These are phyloP conservation scores for Tetropium fuscum DNA, from an alignment of 2,888 invertebrate genomes.

Conservation along the genomic window DNA sequence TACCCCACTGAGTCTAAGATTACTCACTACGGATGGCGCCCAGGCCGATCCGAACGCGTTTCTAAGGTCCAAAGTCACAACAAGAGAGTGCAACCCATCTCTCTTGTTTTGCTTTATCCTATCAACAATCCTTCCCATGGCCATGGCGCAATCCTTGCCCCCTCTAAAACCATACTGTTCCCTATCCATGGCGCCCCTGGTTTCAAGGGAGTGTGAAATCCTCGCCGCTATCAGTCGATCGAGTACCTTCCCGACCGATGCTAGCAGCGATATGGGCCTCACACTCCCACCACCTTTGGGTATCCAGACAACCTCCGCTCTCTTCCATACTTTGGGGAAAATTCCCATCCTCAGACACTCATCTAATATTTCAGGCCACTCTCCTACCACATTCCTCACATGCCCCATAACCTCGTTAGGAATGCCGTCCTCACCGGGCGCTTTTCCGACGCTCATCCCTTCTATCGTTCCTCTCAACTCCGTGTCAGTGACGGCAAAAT, in stretches of 20 bases:
- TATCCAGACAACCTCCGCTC: neutral
- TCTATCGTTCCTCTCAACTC: neutral
- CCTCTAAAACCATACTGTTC: too few species aligned
- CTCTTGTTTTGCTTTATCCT: neutral
- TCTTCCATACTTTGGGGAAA: neutral
- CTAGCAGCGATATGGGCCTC: too few species aligned
- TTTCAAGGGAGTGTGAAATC: too few species aligned
- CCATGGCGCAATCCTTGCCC: neutral
- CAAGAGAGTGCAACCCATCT: neutral
- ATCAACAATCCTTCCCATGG: neutral
- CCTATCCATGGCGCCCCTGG: too few species aligned
- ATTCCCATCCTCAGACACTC: neutral
- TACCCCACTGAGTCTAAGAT: neutral
- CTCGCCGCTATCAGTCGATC: too few species aligned
- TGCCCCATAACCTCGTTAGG: neutral
- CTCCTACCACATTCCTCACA: neutral
- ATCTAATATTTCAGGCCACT: neutral
- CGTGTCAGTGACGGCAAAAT: neutral
- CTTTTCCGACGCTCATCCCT: neutral
- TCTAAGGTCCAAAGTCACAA: neutral
- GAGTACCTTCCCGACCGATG: too few species aligned
- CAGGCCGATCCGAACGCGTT: conserved; percentile 4
- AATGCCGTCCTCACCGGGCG: neutral
- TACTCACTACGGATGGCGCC: neutral
- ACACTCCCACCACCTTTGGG: neutral